Evolutionary conservation across 2,113 vertebrate genomes (phyloP), one percentile per base, ranked within the genome.

Genomic region (Conger conger): DNA sequence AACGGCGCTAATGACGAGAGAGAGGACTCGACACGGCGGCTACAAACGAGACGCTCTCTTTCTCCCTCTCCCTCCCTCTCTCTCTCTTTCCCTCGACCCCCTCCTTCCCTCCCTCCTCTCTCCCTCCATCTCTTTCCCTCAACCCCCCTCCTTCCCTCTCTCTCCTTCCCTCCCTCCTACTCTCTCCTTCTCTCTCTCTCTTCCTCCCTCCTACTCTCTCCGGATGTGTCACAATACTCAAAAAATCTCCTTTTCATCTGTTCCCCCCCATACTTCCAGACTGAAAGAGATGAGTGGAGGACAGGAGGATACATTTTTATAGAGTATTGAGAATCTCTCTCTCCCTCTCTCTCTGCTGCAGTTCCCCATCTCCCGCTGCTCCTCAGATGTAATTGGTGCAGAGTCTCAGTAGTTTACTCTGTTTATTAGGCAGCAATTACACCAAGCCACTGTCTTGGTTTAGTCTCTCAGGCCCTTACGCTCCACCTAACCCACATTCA

Each of bases 361-460:
- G 57, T 20, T 27, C 45, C 9, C 68, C n/a, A 33, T 73, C 68
- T 73, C 68, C 33, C 88, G 86, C 83, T 83, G 83, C 85, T 86
- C 83, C 90, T 84, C 85, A 85, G 17, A 80, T 84, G 84, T 88
- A 91, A 92, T 84, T 84, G 81, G 82, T 85, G 85, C 84, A 89
- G 76, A 84, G 73, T 77, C 80, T 68, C 50, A 13, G 76, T n/a
- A 83, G 84, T 86, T 87, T 88, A 83, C 85, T 88, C 60, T 90
- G 87, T 85, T 86, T 92, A 91, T 90, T 92, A 88, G 88, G 89
- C 88, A 27, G 83, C 30, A 53, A 89, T 93, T 91, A 90, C 84
- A 82, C 88, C 90, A 86, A 90, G 78, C 33, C 77, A 53, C 36
- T n/a, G 81, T 85, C 86, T 89, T 88, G 89, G 88, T 92, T 86